phyloP scores from a whole-genome alignment of 2,113 vertebrate genomes.

The Seriola aureovittata region DNA sequence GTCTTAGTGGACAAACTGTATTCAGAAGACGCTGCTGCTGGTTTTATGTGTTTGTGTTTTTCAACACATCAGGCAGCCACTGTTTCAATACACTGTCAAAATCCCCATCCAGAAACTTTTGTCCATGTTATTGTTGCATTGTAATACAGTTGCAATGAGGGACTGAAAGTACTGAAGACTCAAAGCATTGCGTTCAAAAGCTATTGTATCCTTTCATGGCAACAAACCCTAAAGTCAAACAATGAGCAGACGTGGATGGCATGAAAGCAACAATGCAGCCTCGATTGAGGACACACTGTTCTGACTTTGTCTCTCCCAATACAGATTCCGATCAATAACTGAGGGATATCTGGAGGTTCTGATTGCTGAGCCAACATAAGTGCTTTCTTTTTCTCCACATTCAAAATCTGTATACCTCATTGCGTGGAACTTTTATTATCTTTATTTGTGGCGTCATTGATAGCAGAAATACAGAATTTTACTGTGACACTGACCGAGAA shows the following conservation, averaged over 20 bases:
- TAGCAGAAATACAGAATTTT: not conserved
- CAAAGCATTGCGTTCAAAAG: not conserved
- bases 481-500: not conserved
- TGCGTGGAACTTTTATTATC: not conserved
- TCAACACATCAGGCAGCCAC: not conserved
- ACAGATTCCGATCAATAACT: not conserved
- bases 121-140: not conserved
- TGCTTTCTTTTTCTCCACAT: not conserved
- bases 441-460: not conserved
- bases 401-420: no score
- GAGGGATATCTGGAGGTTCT: not conserved
- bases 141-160: not conserved
- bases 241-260: not conserved
- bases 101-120: not conserved
- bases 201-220: not conserved
- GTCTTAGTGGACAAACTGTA: not conserved
- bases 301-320: not conserved
- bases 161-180: not conserved
- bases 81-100: not conserved
- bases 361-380: no score
- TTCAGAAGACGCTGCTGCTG: not conserved
- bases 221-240: constrained; percentile 1
- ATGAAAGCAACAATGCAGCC: not conserved
- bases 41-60: not conserved
- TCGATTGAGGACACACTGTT: not conserved